Conservation (phyloP, 2,113 vertebrate species). For the Struthidea cinerea region DNA sequence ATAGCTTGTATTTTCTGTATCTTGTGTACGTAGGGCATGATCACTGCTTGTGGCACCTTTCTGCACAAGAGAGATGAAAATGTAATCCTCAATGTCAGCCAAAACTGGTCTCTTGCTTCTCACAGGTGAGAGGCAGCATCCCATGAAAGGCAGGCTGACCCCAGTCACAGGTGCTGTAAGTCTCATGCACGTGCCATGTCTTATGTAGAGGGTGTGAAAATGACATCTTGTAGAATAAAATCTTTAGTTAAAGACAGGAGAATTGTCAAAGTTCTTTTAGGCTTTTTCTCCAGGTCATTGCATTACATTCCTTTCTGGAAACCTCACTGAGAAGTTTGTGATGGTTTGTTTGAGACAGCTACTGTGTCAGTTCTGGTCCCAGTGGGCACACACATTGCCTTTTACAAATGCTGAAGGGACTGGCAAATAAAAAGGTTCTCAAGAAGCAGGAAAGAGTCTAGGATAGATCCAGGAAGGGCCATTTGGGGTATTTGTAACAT, state of each 20-base stretch:
- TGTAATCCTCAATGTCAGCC: not conserved
- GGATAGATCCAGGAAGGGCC: not conserved
- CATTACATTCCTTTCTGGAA: not conserved
- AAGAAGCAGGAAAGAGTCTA: not conserved
- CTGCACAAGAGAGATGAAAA: not conserved
- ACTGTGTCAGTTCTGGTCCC: not conserved
- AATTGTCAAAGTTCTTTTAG: not conserved
- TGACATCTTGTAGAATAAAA: not conserved
- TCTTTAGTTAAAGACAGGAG: not conserved
- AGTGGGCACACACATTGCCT: not conserved
- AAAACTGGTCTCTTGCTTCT: not conserved
- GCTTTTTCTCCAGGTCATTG: not conserved
- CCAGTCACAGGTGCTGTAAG: not conserved
- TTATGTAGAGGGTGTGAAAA: not conserved
- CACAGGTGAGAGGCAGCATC: not conserved
- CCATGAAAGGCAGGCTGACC: not conserved
- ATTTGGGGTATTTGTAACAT: not conserved
- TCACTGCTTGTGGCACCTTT: not conserved
- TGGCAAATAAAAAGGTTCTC: not conserved
- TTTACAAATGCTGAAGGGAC: not conserved
- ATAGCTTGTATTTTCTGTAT: not conserved
- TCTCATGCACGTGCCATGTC: not conserved
- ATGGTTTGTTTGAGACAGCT: not conserved
- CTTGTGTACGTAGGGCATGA: not conserved
- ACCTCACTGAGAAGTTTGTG: not conserved